Evolutionary conservation across 2,888 invertebrate genomes (phyloP).

Genomic region (Furcula furcula): DNA sequence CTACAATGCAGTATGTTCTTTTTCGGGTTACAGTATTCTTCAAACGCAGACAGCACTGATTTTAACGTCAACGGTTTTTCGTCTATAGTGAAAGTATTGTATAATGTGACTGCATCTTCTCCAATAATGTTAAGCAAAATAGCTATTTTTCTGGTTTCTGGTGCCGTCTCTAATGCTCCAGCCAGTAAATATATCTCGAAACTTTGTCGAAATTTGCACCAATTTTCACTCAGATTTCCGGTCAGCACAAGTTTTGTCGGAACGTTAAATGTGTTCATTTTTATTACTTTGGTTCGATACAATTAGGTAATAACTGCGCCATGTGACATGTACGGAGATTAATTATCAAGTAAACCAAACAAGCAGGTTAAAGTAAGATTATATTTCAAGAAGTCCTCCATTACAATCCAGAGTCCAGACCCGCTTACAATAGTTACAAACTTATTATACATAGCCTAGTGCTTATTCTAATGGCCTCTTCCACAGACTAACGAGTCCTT

Average conservation of each 20-base stretch:
- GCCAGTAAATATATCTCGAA: background rate
- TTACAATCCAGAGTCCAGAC: no score
- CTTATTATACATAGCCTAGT: no score
- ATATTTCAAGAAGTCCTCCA: no score
- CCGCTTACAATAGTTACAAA: no score
- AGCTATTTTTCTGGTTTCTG: background rate
- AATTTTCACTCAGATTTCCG: background rate
- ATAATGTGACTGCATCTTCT: background rate
- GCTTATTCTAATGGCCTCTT: no score
- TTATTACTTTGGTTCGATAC: background rate
- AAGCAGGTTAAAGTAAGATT: no score
- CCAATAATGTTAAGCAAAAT: background rate
- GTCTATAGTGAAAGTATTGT: background rate
- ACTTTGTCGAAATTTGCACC: background rate
- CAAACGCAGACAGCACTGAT: background rate
- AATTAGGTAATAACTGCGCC: background rate
- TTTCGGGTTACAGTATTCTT: slow-evolving; percentile 1
- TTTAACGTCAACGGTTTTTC: background rate
- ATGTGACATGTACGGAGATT: no score
- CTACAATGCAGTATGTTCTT: background rate
- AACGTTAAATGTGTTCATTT: background rate
- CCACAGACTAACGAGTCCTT: no score
- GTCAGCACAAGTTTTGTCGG: background rate
- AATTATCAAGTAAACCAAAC: background rate
- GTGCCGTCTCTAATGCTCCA: background rate